These are phyloP conservation scores for Pelecanoides urinatrix DNA, from an alignment of 2,113 vertebrate genomes.

Conservation along the genomic window DNA sequence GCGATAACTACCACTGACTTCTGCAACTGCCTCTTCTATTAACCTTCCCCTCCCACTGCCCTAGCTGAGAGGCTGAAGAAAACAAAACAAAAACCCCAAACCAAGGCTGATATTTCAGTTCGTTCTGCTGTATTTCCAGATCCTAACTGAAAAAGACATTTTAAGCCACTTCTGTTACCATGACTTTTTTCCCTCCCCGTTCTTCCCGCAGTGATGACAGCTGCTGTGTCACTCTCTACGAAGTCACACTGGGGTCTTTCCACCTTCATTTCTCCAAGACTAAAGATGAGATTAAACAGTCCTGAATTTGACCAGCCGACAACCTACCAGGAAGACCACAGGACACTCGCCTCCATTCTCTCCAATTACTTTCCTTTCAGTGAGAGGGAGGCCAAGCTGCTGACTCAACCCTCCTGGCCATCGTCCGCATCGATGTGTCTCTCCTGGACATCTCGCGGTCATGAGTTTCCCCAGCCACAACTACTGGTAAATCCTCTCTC, in stretches of 20 bases:
- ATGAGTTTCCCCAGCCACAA: background rate
- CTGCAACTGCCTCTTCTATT: background rate
- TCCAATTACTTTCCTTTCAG: background rate
- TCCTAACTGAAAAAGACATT: background rate
- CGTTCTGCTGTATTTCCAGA: background rate
- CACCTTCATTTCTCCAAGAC: background rate
- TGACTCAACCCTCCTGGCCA: background rate
- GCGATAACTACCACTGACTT: background rate
- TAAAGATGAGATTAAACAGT: background rate
- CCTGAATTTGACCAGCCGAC: background rate
- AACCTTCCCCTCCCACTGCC: background rate
- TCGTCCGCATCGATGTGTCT: background rate
- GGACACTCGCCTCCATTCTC: background rate
- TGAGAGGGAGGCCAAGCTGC: background rate
- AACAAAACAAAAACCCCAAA: background rate
- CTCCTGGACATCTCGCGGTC: background rate
- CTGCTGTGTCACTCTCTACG: background rate
- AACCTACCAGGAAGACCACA: background rate
- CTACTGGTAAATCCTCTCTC: background rate
- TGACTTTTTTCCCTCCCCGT: background rate
- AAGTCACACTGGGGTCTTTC: background rate
- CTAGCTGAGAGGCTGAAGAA: background rate
- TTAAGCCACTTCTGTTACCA: background rate
- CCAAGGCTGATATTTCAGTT: background rate
- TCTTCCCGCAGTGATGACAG: background rate